phyloP scores from a whole-genome alignment of 2,797 vertebrate species.

The Cetoscarus ocellatus region DNA sequence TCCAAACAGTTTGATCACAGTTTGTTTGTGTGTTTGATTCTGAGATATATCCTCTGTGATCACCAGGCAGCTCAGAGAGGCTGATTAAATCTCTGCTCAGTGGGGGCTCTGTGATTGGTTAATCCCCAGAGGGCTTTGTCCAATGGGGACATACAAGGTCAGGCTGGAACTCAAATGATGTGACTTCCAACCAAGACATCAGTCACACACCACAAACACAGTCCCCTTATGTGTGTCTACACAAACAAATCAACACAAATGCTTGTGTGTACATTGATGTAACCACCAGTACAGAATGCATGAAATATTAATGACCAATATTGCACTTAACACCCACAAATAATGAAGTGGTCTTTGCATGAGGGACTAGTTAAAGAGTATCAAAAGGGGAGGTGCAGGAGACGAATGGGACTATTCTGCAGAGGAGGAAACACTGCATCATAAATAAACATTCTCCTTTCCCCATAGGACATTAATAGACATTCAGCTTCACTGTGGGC shows the following conservation, averaged over 20 bases:
- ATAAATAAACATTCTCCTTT: constrained; percentile 53
- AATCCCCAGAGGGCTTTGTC: constrained; percentile 51
- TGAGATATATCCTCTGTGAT: constrained; percentile 40
- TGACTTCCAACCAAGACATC: constrained; percentile 46
- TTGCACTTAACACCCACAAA: constrained; percentile 48
- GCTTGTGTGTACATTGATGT: constrained; percentile 4
- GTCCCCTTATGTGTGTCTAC: background rate
- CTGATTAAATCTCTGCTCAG: constrained; percentile 55
- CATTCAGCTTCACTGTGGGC: constrained; percentile 44
- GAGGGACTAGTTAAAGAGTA: constrained; percentile 33
- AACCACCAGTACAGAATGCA: constrained; percentile 51
- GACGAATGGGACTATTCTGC: constrained; percentile 49
- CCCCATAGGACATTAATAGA: constrained; percentile 63
- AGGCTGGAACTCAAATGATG: constrained; percentile 55
- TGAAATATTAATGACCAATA: constrained; percentile 70
- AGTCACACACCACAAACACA: constrained; percentile 29
- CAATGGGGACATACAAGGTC: constrained; percentile 58
- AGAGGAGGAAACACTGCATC: constrained; percentile 13
- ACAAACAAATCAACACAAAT: constrained; percentile 7
- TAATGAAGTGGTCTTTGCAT: constrained; percentile 39
- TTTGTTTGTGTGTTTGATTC: constrained; percentile 14
- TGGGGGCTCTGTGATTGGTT: constrained; percentile 55
- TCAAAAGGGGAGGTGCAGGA: constrained; percentile 20
- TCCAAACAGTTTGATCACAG: constrained; percentile 5
- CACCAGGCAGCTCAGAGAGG: constrained; percentile 40